Evolutionary conservation across 2,797 vertebrate species (phyloP), one percentile per base, ranked within the genome.

Genomic region (Microctenopoma lineatum): DNA sequence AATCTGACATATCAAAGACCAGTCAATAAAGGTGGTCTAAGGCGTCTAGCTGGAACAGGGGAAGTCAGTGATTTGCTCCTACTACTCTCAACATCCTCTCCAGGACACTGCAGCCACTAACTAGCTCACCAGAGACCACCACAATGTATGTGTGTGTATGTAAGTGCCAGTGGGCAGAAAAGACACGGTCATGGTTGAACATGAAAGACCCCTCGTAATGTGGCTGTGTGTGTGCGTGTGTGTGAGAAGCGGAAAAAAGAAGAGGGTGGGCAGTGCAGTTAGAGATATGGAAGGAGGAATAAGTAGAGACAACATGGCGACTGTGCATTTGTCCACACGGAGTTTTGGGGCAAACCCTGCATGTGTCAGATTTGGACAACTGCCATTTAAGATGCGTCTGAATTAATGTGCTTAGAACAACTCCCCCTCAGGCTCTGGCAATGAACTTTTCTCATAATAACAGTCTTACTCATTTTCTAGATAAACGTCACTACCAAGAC

Each of bases 21-120:
- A 61, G 34, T 50, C 63, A 68, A 77, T 70, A 51, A 71, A 74
- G 70, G 44, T 59, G 46, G 62, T 74, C 52, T 44, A 46, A 36
- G 42, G 53, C 59, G 74, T 84, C 74, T 61, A 77, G 82, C 53
- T 73, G 76, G 44, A 81, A 80, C 63, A 85, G 56, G 66, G 86
- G 87, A 92, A 91, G 87, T 84, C 78, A 62, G 84, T 83, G 83
- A 90, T 91, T 91, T 84, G 71, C 79, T 79, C 59, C 79, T 79
- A 79, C 64, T 80, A 72, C 69, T 73, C 64, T 71, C 52, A 64
- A 82, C 88, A 88, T 91, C 87, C 87, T 87, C 81, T 67, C 53
- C 57, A 73, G 75, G 84, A 73, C 84, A 89, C 64, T 11, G 32
- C 79, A 70, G 78, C 71, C 77, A 78, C 55, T 67, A 74, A 83